Conservation (phyloP, 2,888 invertebrate genomes). For the Noctua janthe region DNA sequence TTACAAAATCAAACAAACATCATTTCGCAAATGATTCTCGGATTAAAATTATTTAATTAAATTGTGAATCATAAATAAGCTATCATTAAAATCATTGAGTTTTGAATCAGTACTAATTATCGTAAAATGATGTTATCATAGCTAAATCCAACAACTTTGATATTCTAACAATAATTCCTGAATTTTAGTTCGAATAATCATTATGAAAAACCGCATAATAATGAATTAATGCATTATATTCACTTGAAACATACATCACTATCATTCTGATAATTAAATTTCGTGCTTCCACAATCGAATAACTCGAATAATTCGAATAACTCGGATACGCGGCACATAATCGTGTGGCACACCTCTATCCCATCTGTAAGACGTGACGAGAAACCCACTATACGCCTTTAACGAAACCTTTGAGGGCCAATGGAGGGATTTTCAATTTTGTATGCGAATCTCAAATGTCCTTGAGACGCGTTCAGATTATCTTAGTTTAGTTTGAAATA, state of each 20-base stretch:
- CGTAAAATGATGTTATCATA: conserved; percentile 21
- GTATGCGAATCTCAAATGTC: conserved; percentile 71
- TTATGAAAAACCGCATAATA: background rate
- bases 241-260: conserved; percentile 8
- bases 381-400: conserved; percentile 72
- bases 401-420: conserved; percentile 71
- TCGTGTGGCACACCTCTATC: conserved; percentile 65
- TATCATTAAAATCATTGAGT: background rate
- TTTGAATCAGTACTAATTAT: conserved; percentile 4
- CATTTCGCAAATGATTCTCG: background rate
- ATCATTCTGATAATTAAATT: conserved; percentile 41
- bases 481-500: conserved; percentile 50
- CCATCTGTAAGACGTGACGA: conserved; percentile 71
- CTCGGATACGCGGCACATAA: conserved; percentile 43
- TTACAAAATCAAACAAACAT: conserved; percentile 17
- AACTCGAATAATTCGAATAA: conserved; percentile 49
- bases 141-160: background rate
- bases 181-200: background rate
- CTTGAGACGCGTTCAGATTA: conserved; percentile 71
- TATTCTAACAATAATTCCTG: background rate
- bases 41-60: conserved; percentile 27
- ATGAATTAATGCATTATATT: conserved; percentile 9
- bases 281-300: conserved; percentile 50
- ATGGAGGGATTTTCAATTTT: conserved; percentile 73
- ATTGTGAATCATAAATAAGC: conserved; percentile 7